Evolutionary conservation across 2,888 invertebrate genomes (phyloP).

Genomic region (Lasioglossum villosulum): DNA sequence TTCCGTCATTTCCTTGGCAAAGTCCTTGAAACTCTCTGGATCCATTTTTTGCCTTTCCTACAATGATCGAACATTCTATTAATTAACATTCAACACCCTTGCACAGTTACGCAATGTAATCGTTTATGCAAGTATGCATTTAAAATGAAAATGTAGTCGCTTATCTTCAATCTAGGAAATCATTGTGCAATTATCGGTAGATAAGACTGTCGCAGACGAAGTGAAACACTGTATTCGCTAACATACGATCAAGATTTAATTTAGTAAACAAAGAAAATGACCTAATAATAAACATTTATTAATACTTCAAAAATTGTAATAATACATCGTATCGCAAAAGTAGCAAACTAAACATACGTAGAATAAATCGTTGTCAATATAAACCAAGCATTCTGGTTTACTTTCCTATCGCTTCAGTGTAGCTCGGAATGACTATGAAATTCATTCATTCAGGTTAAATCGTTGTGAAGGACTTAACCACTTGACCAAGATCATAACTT

Average conservation of each 20-base stretch:
- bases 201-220: not conserved
- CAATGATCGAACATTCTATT: constrained; percentile 17
- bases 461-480: not conserved
- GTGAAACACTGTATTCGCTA: not conserved
- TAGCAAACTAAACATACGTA: not conserved
- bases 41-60: constrained; percentile 88
- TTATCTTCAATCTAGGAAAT: constrained; percentile 7
- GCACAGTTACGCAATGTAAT: not conserved
- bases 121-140: not conserved
- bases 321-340: not conserved
- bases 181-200: not conserved
- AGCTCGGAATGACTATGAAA: constrained; percentile 11
- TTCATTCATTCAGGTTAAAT: constrained; percentile 11
- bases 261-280: not conserved
- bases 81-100: constrained; percentile 16
- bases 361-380: not conserved
- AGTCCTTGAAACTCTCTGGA: constrained; percentile 92
- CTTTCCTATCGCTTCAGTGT: not conserved
- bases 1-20: constrained; percentile 97
- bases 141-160: not conserved
- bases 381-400: not conserved
- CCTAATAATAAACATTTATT: not conserved
- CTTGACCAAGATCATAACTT: not conserved
- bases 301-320: not conserved
- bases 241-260: not conserved